Base-by-base conservation (phyloP, 2,797 vertebrate species). In the Columba guinea region DNA sequence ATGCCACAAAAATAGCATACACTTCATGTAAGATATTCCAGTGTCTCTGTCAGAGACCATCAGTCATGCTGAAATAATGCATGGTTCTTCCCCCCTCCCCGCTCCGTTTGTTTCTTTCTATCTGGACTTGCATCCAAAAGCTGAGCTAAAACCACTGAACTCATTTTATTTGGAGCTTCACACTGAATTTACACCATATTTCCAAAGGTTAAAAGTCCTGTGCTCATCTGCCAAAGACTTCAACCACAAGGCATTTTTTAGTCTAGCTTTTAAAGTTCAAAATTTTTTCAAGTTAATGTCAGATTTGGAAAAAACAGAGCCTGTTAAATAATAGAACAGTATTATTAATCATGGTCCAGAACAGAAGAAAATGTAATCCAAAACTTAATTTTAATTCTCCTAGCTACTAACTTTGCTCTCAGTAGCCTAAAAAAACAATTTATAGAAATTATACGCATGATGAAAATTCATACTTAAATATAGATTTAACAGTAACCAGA, bases 171-270 rank as follows among this genome's bases (percentile, higher is more conserved):
- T 91, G 96, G 91, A 97, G 90, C 52, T 76, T 77, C 64, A 41
- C 18, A 77, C 39, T 94, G 90, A 84, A 93, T 96, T 96, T 96
- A 95, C 92, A 97, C 76, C 81, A 93, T 88, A 78, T 97, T 97
- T 97, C 95, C 93, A 96, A 97, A 97, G 94, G 74, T 77, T 97
- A 79, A 91, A 96, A 94, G 91, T 87, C 76, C 87, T 86, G 23
- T 49, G 64, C 83, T 96, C 87, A 86, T 96, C 78, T 97, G 89
- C 91, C 89, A 96, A 96, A 86, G 75, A 80, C 92, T 97, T 97
- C 71, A 97, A 94, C 75, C 94, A 96, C 93, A 96, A 96, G 74
- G 74, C 95, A 96, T 97, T 97, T 96, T 97, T 87, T 15, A 94
- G 96, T 95, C 93, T 96, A 76, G 75, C 78, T 93, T 94, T 93